Evolutionary conservation across 2,797 vertebrate species (phyloP).

Genomic region (Furcifer pardalis): DNA sequence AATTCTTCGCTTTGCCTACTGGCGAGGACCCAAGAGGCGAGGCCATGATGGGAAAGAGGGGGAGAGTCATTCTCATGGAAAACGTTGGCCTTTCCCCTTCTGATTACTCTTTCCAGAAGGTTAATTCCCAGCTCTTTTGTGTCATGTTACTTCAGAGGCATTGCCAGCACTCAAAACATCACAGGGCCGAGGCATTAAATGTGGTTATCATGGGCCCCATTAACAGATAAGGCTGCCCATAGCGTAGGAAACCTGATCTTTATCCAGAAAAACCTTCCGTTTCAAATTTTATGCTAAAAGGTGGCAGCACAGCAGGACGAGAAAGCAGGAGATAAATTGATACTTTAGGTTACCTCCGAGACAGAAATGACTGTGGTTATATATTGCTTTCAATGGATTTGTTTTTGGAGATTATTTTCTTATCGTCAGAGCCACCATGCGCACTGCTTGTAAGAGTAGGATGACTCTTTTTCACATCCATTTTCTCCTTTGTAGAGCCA

Average conservation of each 20-base stretch:
- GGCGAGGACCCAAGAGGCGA: slow-evolving; percentile 56
- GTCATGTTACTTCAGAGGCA: slow-evolving; percentile 43
- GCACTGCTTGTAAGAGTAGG: neutral
- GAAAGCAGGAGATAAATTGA: neutral
- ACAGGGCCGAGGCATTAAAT: slow-evolving; percentile 42
- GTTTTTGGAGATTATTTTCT: neutral
- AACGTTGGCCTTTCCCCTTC: slow-evolving; percentile 35
- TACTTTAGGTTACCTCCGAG: neutral
- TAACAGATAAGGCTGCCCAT: slow-evolving; percentile 59
- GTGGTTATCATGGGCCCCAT: slow-evolving; percentile 59
- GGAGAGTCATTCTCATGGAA: slow-evolving; percentile 71
- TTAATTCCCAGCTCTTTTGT: slow-evolving; percentile 29
- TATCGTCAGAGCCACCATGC: no score
- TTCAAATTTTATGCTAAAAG: slow-evolving; percentile 21
- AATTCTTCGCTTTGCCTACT: slow-evolving; percentile 57
- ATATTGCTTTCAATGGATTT: no score
- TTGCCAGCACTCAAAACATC: slow-evolving; percentile 52
- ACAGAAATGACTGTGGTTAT: no score
- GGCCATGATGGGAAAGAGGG: slow-evolving; percentile 68
- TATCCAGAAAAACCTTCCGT: slow-evolving; percentile 50
- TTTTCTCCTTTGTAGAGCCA: neutral
- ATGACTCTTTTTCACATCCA: neutral
- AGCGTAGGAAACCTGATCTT: slow-evolving; percentile 52
- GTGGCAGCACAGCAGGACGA: neutral
- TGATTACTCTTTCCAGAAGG: slow-evolving; percentile 23